Evolutionary conservation across 2,797 vertebrate species (phyloP), one percentile per base, ranked within the genome.

Genomic region (Ctenosaura bakeri): DNA sequence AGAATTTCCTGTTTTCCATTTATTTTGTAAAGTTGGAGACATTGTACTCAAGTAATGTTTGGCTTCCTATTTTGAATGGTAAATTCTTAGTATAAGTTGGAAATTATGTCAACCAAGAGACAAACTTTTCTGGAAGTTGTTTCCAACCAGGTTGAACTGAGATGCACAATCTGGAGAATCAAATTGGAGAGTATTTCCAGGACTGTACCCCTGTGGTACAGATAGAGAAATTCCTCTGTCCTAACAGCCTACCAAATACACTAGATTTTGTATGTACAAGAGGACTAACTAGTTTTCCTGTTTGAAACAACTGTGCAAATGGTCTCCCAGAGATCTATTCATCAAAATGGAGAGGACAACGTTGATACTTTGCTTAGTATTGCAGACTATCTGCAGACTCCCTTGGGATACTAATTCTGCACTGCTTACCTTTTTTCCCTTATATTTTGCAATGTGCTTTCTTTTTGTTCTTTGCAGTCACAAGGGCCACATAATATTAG

Each of bases 321-420:
- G 29, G 29, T 71, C 54, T 90, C 66, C 64, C 56, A 64, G 69
- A 86, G 78, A 82, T 54, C 7, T 52, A 64, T 90, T 82, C 56
- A 76, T 52, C 79, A 74, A 83, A 76, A 86, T 64, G 56, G 24
- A 38, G 62, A 50, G 42, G 56, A 18, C 71, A 77, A 83, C 79
- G 76, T 62, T 90, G 79, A 90, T 87, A 22, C 42, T 64, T 83
- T 66, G 79, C 46, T 87, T 83, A 87, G 54, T 42, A 77, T 64
- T 83, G 56, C 54, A 38, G 22, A 52, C 20, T 90, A 42, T 76
- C 42, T 50, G 52, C 42, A 76, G 59, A 74, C 20, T 71, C 84
- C 46, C 54, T n/a, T 52, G 66, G 29, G 42, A 32, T 74, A 54
- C 54, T 79, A 82, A 6, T 87, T 62, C 56, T 76, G 38, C 24